These are phyloP conservation scores for Corythucha ciliata DNA, from an alignment of 2,888 invertebrate genomes.

Conservation along the genomic window DNA sequence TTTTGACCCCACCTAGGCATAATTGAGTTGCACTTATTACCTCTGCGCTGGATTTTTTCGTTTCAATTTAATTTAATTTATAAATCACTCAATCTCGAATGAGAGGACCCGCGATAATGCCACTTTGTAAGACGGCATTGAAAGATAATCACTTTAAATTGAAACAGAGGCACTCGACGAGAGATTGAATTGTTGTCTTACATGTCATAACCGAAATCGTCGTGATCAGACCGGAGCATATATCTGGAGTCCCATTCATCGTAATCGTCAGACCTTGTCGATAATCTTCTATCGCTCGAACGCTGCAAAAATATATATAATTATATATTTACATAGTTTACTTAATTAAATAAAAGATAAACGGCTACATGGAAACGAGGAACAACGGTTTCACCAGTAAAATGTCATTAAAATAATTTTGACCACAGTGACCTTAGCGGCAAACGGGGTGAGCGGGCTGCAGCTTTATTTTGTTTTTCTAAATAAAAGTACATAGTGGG, in stretches of 20 bases:
- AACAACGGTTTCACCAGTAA: no score
- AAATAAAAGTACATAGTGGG: no score
- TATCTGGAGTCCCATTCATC: conserved; percentile 71
- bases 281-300: conserved; percentile 24
- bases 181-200: conserved; percentile 21
- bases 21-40: not conserved
- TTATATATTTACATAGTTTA: not conserved
- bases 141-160: not conserved
- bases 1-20: conserved; percentile 49
- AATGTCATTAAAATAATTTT: no score
- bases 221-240: conserved; percentile 59
- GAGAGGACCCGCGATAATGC: not conserved
- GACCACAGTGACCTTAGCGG: no score
- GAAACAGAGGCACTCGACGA: not conserved
- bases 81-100: not conserved
- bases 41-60: not conserved
- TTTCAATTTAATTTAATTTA: not conserved
- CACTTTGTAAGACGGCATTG: not conserved
- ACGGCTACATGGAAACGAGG: no score
- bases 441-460: no score
- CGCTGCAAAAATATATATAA: conserved; percentile 18
- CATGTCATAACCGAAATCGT: conserved; percentile 42
- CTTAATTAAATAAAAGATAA: no score
- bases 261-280: conserved; percentile 48
- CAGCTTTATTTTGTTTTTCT: no score